phyloP scores from a whole-genome alignment of 2,797 vertebrate species.

The Heteromormyrus szaboi region DNA sequence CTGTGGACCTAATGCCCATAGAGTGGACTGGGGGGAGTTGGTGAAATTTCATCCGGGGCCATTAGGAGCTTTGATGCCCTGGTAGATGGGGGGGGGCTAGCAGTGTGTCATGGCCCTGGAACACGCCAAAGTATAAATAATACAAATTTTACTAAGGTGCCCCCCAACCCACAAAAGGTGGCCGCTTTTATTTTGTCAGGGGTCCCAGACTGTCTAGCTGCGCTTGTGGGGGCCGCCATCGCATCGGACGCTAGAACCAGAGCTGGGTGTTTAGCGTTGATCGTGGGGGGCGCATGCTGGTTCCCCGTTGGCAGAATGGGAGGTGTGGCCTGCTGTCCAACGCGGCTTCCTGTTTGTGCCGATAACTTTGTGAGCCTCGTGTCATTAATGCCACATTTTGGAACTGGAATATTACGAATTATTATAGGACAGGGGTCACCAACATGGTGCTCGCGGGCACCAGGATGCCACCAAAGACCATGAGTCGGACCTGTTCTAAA shows the following conservation, averaged over 20 bases:
- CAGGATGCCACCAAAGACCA: no score
- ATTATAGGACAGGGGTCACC: background rate
- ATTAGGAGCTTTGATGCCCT: background rate
- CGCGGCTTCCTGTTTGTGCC: background rate
- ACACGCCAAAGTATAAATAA: background rate
- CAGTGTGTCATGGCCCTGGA: background rate
- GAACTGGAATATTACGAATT: background rate
- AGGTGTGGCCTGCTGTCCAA: background rate
- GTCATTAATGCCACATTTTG: background rate
- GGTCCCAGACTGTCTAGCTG: background rate
- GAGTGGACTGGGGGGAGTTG: background rate
- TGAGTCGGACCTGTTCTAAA: no score
- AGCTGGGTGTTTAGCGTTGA: background rate
- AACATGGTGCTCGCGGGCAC: no score
- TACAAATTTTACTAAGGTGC: background rate
- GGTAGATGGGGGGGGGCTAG: background rate
- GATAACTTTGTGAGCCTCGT: background rate
- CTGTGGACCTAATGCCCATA: background rate
- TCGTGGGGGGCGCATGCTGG: background rate
- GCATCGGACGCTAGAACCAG: background rate
- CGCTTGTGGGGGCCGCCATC: background rate
- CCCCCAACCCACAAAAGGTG: background rate
- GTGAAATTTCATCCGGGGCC: background rate
- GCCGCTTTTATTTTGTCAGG: background rate
- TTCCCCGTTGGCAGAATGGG: background rate